Base-by-base conservation (phyloP, 2,888 invertebrate genomes). In the Lochmaea capreae region DNA sequence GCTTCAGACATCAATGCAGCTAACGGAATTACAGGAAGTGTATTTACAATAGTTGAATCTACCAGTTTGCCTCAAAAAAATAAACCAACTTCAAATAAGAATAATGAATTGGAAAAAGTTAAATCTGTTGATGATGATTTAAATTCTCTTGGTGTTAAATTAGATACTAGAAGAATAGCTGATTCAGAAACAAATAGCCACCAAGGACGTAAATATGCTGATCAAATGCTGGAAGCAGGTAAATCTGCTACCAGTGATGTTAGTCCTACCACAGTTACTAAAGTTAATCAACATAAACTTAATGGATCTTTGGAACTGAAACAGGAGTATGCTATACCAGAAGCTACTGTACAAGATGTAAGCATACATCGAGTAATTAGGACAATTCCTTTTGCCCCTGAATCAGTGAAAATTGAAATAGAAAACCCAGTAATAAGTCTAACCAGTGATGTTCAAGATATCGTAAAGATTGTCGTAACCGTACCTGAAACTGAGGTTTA, bases 1-100 rank as follows among this genome's bases (percentile, higher is more conserved):
- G 87, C 87, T 52, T 86, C 86, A 6, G 87, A 87, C 76, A 84
- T 86, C n/a, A 87, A 87, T 67, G 86, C 86, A 9, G 85, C 86
- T 14, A 84, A 86, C 75, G 87, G 87, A 10, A 88, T 87, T 54
- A 87, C 88, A 33, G n/a, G n/a, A n/a, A 80, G 84, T 72, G 83
- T 82, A 77, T 86, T 85, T 22, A 86, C 85, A 46, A 81, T 88
- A 57, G 81, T 83, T 3, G 86, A 85, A 54, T 80, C 83, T 3
- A 83, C 84, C 61, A 86, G 86, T 39, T 82, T 81, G 12, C 85
- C 85, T 61, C 87, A 88, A 76, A 83, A 84, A 42, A 79, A 81
- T 14, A 26, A 39, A 42, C 26, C 22, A 52, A 62, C 8, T 26
- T 52, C 16, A 43, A 61, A 49, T 16, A 43, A 43, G 22, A 16